A percentile compares a stretch with the other conserved stretches of the same genome.
Conservation (phyloP, 2,113 vertebrate genomes). For the Alouatta palliata region DNA sequence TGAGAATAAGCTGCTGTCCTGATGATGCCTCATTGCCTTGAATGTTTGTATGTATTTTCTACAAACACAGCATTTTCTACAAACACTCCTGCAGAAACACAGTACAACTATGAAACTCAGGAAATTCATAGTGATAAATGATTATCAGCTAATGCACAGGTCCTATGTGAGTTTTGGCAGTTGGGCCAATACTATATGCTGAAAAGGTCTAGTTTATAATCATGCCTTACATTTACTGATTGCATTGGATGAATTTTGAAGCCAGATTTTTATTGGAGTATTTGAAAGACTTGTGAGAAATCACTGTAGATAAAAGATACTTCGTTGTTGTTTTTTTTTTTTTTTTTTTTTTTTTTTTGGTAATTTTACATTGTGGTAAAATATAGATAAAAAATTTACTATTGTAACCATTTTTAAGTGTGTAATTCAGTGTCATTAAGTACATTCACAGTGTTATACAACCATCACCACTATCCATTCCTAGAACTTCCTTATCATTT, state of each 20-base stretch:
- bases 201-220: background rate
- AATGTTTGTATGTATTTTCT: background rate
- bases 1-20: background rate
- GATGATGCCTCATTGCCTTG: background rate
- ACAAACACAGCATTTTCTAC: background rate
- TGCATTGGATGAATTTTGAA: background rate
- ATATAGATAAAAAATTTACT: background rate
- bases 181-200: background rate
- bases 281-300: constrained; percentile 8
- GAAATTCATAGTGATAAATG: background rate
- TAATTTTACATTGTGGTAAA: background rate
- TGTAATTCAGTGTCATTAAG: background rate
- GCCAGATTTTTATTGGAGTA: constrained; percentile 36
- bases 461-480: background rate
- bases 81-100: background rate
- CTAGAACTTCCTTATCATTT: background rate
- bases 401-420: background rate
- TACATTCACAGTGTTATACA: background rate
- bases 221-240: background rate
- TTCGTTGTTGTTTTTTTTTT: too few species aligned
- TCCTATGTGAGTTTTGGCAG: background rate
- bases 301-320: background rate
- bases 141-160: background rate
- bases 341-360: background rate
- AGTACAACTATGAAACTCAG: background rate